Percentiles rank a stretch among this genome's conserved stretches.
Evolutionary conservation across 2,797 vertebrate genomes (phyloP).

Genomic region (Meriones psammophilus): DNA sequence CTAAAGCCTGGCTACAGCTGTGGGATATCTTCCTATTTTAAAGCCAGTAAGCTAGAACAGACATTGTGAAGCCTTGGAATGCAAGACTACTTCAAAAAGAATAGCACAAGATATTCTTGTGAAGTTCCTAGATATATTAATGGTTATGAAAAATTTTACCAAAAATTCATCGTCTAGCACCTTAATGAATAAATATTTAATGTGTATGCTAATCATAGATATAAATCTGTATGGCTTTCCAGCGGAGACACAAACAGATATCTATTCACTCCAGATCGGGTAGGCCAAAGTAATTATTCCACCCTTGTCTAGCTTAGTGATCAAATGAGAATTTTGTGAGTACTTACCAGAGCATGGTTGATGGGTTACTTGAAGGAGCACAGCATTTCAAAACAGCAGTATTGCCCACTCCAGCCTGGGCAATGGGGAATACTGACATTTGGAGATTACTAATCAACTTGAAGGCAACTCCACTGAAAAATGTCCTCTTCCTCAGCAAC

Average conservation of each 20-base stretch:
- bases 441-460: not conserved
- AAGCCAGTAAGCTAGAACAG: not conserved
- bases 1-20: not conserved
- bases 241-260: not conserved
- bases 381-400: not conserved
- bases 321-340: not conserved
- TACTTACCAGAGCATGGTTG: not conserved
- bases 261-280: not conserved
- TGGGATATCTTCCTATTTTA: not conserved
- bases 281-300: not conserved
- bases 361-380: not conserved
- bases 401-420: not conserved
- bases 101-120: not conserved
- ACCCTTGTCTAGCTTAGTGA: not conserved
- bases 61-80: not conserved
- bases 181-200: not conserved
- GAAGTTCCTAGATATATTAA: not conserved
- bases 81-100: not conserved
- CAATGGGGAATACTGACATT: not conserved
- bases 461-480: not conserved
- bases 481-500: not conserved
- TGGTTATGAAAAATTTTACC: not conserved
- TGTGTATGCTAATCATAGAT: not conserved
- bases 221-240: not conserved
- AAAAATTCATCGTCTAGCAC: not conserved